phyloP scores from a whole-genome alignment of 2,888 invertebrate genomes.

The Dynastes maya region DNA sequence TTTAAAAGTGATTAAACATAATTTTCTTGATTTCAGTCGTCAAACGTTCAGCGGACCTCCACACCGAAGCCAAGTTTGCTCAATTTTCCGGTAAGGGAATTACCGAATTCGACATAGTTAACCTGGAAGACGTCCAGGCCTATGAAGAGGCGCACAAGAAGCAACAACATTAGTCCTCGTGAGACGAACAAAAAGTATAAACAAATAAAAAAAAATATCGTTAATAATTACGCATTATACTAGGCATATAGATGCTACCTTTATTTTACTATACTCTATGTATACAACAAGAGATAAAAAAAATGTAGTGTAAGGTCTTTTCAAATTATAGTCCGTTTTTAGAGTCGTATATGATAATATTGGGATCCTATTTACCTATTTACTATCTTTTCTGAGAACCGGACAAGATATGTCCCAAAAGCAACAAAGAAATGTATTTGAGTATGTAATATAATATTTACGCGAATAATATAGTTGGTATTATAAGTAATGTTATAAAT shows the following conservation, averaged over 20 bases:
- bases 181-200: constrained; percentile 19
- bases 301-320: constrained; percentile 42
- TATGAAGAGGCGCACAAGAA: constrained; percentile 71
- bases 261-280: constrained; percentile 52
- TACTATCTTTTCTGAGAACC: neutral
- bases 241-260: constrained; percentile 49
- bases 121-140: constrained; percentile 75
- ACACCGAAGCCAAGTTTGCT: constrained; percentile 77
- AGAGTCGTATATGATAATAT: constrained; percentile 2
- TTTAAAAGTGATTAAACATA: neutral
- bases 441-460: constrained; percentile 5
- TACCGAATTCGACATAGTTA: constrained; percentile 82
- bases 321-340: constrained; percentile 37
- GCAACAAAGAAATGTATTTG: neutral
- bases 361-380: neutral
- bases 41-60: constrained; percentile 67
- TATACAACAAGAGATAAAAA: constrained; percentile 44
- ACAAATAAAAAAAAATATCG: constrained; percentile 38
- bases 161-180: constrained; percentile 6
- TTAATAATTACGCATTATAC: constrained; percentile 46
- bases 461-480: neutral
- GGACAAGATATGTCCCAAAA: neutral
- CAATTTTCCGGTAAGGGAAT: constrained; percentile 85
- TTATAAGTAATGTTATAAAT: neutral
- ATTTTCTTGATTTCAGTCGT: constrained; percentile 64